Evolutionary conservation across 2,888 invertebrate genomes (phyloP).

Genomic region (Drosophila paramelanica): DNA sequence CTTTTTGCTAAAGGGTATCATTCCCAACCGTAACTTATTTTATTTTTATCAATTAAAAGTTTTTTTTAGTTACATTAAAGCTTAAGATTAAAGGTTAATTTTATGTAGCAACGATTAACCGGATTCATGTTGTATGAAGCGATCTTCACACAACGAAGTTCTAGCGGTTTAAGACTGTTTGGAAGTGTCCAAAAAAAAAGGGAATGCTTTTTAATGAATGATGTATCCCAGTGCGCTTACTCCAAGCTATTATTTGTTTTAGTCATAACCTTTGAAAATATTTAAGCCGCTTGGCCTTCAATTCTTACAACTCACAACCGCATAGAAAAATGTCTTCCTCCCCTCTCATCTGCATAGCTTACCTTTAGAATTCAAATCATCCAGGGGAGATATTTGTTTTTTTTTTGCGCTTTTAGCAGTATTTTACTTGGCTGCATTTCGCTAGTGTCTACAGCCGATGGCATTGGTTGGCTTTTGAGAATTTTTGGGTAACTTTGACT

Average conservation of each 20-base stretch:
- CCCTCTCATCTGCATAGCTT: conserved; percentile 17
- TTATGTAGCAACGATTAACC: no score
- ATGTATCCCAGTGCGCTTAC: conserved; percentile 20
- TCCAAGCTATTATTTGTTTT: conserved; percentile 21
- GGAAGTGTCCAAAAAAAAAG: not conserved
- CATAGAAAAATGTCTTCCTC: conserved; percentile 27
- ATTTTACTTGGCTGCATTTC: conserved; percentile 55
- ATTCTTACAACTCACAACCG: conserved; percentile 25
- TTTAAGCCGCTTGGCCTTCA: conserved; percentile 74
- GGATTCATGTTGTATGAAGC: no score
- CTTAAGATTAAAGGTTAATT: no score
- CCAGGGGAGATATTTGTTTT: conserved; percentile 24
- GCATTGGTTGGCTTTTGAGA: conserved; percentile 50
- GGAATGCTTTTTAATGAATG: conserved; percentile 18
- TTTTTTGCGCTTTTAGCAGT: conserved; percentile 29
- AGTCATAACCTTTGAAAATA: conserved; percentile 64
- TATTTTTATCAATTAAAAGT: no score
- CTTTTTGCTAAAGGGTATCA: no score
- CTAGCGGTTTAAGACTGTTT: not conserved
- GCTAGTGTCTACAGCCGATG: conserved; percentile 51
- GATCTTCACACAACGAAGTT: not conserved
- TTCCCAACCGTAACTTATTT: no score
- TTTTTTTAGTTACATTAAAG: no score
- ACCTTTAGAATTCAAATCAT: conserved; percentile 67
- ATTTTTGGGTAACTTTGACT: conserved; percentile 23